These are phyloP conservation scores for Mnemiopsis leidyi DNA, from an alignment of 37 sponge, comb jelly and placozoan species.

Conservation along the genomic window DNA sequence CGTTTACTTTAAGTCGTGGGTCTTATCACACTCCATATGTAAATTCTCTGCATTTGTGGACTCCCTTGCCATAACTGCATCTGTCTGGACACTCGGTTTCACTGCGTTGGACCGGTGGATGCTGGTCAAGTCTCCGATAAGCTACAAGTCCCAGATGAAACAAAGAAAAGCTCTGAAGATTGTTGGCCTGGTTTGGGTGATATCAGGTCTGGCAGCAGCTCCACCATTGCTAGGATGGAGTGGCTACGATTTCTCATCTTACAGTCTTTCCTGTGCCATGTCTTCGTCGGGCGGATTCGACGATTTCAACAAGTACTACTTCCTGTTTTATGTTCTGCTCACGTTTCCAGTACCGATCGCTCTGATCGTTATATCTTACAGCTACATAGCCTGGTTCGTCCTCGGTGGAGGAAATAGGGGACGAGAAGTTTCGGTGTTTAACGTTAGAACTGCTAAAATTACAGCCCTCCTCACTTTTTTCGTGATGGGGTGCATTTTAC, in stretches of 20 bases:
- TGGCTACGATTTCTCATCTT: slow-evolving; percentile 29
- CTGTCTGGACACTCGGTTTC: slow-evolving; percentile 48
- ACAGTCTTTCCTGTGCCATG: slow-evolving; percentile 60
- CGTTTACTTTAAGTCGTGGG: not conserved
- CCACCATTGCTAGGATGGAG: slow-evolving; percentile 61
- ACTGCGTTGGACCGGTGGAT: slow-evolving; percentile 35
- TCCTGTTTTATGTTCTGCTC: slow-evolving; percentile 20
- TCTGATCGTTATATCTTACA: not conserved
- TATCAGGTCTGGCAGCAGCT: not conserved
- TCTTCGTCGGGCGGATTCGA: not conserved
- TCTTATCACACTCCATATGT: not conserved
- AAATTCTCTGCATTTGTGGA: slow-evolving; percentile 52
- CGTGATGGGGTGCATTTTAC: slow-evolving; percentile 40
- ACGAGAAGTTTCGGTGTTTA: not conserved
- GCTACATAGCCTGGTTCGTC: not conserved
- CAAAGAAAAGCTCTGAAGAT: not conserved
- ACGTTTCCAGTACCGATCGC: slow-evolving; percentile 7
- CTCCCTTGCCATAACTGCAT: slow-evolving; percentile 50
- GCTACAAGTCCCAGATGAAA: slow-evolving; percentile 13
- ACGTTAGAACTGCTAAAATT: slow-evolving; percentile 42
- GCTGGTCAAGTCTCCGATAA: slow-evolving; percentile 42
- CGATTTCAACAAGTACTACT: not conserved
- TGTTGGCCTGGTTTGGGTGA: not conserved
- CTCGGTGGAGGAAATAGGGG: not conserved
- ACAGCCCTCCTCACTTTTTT: slow-evolving; percentile 9